Conservation (phyloP, 30 jellyfish, hydroid and myxozoan genomes). For the Chrysaora quinquecirrha region DNA sequence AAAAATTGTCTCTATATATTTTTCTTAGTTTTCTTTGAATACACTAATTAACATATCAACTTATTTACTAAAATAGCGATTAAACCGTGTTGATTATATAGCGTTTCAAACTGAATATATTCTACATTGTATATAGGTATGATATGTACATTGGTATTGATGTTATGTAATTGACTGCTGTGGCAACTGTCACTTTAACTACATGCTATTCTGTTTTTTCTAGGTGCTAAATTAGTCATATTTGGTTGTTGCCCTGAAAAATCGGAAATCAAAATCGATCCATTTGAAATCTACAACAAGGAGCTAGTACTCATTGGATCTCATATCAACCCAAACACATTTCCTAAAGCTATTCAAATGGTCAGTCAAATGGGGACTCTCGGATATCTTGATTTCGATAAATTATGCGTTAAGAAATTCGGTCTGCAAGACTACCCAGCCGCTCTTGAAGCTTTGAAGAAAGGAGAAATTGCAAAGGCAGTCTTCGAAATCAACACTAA, state of each 20-base stretch:
- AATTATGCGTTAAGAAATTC: slow-evolving; percentile 71
- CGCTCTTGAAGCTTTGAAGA: slow-evolving; percentile 78
- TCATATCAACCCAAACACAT: slow-evolving; percentile 90
- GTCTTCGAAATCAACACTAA: slow-evolving; percentile 65
- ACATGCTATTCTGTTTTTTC: not conserved
- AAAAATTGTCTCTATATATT: no score
- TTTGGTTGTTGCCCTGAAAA: slow-evolving; percentile 96
- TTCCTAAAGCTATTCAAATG: slow-evolving; percentile 88
- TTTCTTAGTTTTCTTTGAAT: no score
- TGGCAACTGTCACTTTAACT: no score
- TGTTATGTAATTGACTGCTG: no score
- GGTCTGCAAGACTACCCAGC: slow-evolving; percentile 78
- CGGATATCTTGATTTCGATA: slow-evolving; percentile 75
- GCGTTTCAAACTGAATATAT: no score
- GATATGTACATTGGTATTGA: no score
- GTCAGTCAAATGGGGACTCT: slow-evolving; percentile 80
- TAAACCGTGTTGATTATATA: no score
- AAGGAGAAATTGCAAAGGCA: slow-evolving; percentile 87
- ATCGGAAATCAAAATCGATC: slow-evolving; percentile 75
- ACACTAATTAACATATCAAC: no score
- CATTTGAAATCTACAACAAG: slow-evolving; percentile 89
- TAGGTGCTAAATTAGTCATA: slow-evolving; percentile 79
- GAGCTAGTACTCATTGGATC: slow-evolving; percentile 89
- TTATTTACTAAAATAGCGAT: no score
- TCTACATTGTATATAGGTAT: no score